Evolutionary conservation across 2,113 vertebrate genomes (phyloP).

Genomic region (Phasianus colchicus): DNA sequence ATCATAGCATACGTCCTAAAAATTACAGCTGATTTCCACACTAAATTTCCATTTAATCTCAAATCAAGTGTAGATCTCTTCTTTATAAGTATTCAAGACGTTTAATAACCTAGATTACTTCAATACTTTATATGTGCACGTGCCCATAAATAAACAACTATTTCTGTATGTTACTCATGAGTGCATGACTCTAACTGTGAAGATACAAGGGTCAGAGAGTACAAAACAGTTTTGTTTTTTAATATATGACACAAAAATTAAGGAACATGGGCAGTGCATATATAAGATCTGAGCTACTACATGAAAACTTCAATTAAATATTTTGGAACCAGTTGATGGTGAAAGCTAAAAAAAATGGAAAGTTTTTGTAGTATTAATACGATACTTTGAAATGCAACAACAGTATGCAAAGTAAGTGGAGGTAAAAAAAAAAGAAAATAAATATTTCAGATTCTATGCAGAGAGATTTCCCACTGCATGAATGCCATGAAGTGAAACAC

Average conservation of each 20-base stretch:
- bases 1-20: neutral
- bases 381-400: constrained; percentile 36
- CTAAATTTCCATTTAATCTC: neutral
- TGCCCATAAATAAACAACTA: neutral
- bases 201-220: neutral
- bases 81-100: neutral
- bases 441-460: neutral
- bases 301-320: neutral
- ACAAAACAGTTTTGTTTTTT: neutral
- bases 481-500: constrained; percentile 3
- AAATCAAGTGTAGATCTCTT: neutral
- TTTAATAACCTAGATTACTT: neutral
- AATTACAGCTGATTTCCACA: neutral
- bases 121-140: neutral
- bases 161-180: neutral
- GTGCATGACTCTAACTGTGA: neutral
- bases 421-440: neutral
- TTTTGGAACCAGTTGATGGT: constrained; percentile 30
- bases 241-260: neutral
- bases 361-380: constrained; percentile 43
- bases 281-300: neutral
- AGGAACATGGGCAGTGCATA: neutral
- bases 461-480: neutral
- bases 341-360: constrained; percentile 12
- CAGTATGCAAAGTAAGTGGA: constrained; percentile 47